A percentile compares a stretch with the other conserved stretches of the same genome.
Conservation (phyloP, 2,797 vertebrate species). For the Acomys russatus region DNA sequence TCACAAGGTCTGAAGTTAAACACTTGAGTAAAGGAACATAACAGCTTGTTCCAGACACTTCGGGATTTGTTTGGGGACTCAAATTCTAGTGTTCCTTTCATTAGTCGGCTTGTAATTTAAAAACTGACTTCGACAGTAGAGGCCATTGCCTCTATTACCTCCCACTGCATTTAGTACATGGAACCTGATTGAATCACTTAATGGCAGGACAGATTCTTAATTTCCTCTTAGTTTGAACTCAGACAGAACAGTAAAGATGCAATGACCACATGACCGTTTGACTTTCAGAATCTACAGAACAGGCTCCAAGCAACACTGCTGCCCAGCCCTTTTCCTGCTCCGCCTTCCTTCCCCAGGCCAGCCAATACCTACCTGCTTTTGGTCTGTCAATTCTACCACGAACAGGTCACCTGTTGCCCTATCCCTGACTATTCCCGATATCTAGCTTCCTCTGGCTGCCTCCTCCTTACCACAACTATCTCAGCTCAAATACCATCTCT, state of each 20-base stretch:
- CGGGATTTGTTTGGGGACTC: conserved; percentile 43
- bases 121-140: background rate
- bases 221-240: conserved; percentile 13
- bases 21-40: background rate
- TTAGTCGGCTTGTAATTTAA: background rate
- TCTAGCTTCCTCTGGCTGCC: background rate
- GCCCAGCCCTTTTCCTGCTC: background rate
- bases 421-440: background rate
- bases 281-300: background rate
- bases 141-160: background rate
- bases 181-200: background rate
- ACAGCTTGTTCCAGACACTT: background rate
- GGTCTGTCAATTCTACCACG: background rate
- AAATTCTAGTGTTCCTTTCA: background rate
- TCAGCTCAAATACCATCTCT: background rate
- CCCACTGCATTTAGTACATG: background rate
- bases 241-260: background rate
- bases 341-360: background rate
- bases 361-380: background rate
- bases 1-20: conserved; percentile 9
- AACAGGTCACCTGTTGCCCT: background rate
- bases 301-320: background rate
- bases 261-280: background rate
- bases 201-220: background rate
- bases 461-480: background rate